Evolutionary conservation across 2,888 invertebrate species (phyloP).

Genomic region (Pristionchus fissidentatus): DNA sequence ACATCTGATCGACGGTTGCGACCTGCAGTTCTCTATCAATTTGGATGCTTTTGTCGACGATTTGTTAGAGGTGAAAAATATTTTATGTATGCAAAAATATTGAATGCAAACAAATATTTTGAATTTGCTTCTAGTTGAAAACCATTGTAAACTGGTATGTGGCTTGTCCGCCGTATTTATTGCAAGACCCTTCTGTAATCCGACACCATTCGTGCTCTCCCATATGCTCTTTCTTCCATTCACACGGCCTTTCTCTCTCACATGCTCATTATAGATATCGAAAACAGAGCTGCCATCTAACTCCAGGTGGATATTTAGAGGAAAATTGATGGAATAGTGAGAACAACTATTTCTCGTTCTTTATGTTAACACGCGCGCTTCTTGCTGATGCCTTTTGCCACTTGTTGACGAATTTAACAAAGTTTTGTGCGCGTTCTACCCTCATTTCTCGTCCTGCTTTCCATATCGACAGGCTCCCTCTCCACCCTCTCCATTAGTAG

Average conservation of each 20-base stretch:
- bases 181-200: too few relatives aligned
- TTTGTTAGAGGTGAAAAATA: conserved; percentile 60
- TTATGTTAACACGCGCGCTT: background rate
- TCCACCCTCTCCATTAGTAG: conserved; percentile 42
- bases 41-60: conserved; percentile 63
- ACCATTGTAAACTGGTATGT: too few relatives aligned
- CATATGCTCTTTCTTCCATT: background rate
- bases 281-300: too few relatives aligned
- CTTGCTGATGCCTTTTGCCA: conserved; percentile 8
- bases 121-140: too few relatives aligned
- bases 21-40: conserved; percentile 47
- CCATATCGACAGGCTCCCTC: conserved; percentile 40
- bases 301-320: too few relatives aligned
- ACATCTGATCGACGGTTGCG: conserved; percentile 58
- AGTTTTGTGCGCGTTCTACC: too few relatives aligned
- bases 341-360: background rate
- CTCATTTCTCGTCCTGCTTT: conserved; percentile 39
- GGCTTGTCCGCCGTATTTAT: too few relatives aligned
- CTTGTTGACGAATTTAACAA: conserved; percentile 6
- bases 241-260: conserved; percentile 32
- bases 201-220: background rate
- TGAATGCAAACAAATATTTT: too few relatives aligned
- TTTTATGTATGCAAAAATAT: too few relatives aligned
- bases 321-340: too few relatives aligned
- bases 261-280: too few relatives aligned